phyloP scores from a whole-genome alignment of 2,113 vertebrate species.

The Dicrurus megarhynchus region DNA sequence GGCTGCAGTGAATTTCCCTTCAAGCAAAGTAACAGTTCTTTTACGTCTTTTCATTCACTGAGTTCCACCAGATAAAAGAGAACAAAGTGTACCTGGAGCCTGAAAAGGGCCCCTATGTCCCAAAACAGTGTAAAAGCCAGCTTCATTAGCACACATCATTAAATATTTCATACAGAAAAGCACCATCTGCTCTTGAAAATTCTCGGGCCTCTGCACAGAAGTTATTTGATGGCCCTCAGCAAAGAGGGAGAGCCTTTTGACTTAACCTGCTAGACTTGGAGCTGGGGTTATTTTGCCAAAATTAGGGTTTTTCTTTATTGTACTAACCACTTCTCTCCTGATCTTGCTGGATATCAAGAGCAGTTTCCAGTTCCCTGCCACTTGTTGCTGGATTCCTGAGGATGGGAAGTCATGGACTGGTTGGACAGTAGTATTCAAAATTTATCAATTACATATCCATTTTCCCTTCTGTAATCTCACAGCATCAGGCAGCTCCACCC shows the following conservation, averaged over 20 bases:
- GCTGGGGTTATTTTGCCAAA: neutral
- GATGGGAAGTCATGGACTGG: neutral
- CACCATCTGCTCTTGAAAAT: neutral
- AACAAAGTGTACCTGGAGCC: neutral
- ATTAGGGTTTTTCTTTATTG: neutral
- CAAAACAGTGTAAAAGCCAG: neutral
- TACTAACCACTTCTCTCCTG: neutral
- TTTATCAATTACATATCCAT: neutral
- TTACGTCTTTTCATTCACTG: slow-evolving; percentile 7
- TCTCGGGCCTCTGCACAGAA: neutral
- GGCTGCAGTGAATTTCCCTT: neutral
- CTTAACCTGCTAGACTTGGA: neutral
- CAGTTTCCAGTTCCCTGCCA: neutral
- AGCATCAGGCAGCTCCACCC: neutral
- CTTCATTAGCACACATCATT: slow-evolving; percentile 29
- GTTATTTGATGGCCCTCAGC: neutral
- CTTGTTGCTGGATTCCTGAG: neutral
- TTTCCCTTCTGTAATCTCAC: neutral
- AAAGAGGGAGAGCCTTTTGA: neutral
- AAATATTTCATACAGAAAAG: slow-evolving; percentile 7
- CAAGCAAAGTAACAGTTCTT: slow-evolving; percentile 24
- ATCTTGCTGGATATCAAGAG: neutral
- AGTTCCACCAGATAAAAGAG: neutral
- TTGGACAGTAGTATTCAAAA: neutral
- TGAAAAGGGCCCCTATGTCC: neutral